phyloP scores from a whole-genome alignment of 2,113 vertebrate species.

The Colius striatus region DNA sequence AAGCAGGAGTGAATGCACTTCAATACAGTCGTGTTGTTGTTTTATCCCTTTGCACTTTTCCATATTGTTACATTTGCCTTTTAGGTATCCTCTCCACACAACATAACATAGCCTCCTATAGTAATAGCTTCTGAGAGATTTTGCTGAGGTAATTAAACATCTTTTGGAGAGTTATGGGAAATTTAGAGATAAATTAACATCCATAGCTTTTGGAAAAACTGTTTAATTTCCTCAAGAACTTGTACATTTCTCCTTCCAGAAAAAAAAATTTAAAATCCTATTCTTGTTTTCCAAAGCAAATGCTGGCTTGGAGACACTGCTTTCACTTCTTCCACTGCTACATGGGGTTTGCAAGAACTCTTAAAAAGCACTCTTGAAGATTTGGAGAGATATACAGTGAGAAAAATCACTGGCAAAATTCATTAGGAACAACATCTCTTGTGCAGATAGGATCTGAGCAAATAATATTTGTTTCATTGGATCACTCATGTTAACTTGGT shows the following conservation, averaged over 20 bases:
- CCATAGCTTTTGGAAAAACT: neutral
- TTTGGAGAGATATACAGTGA: neutral
- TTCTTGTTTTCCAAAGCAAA: neutral
- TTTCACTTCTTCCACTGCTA: neutral
- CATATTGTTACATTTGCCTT: neutral
- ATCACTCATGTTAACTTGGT: neutral
- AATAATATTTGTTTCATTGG: neutral
- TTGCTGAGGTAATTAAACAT: neutral
- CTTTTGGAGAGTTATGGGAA: neutral
- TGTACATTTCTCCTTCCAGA: neutral
- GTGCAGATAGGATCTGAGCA: neutral
- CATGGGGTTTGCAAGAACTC: neutral
- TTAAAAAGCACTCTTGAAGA: neutral
- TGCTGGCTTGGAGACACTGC: neutral
- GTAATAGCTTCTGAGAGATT: neutral
- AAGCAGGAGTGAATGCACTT: neutral
- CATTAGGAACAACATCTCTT: neutral
- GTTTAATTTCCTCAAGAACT: neutral
- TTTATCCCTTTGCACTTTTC: neutral
- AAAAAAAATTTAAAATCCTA: neutral
- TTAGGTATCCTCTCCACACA: neutral
- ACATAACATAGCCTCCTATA: neutral
- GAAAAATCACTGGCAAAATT: neutral
- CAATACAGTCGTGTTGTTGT: neutral
- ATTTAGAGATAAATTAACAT: neutral